phyloP scores from a whole-genome alignment of 2,797 vertebrate species.

The Chelmon rostratus region DNA sequence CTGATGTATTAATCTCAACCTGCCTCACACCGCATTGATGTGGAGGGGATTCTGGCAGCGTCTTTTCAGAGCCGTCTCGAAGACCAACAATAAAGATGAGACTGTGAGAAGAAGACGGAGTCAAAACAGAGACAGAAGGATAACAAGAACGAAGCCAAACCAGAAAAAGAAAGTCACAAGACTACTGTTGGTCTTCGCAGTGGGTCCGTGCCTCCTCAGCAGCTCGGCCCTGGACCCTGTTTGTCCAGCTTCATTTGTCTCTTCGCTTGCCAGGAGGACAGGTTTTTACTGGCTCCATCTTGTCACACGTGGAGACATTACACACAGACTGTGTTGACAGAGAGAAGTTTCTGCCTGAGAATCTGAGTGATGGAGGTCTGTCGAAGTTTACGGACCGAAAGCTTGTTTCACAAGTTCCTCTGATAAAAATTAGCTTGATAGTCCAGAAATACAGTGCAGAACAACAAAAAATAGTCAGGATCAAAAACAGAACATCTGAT shows the following conservation, averaged over 20 bases:
- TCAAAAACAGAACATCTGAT: too few relatives aligned
- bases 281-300: slow-evolving; percentile 70
- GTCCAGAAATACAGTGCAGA: background rate
- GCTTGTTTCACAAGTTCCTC: background rate
- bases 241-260: slow-evolving; percentile 73
- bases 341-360: slow-evolving; percentile 31
- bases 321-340: slow-evolving; percentile 52
- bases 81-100: slow-evolving; percentile 6
- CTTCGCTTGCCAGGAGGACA: slow-evolving; percentile 64
- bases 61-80: slow-evolving; percentile 7
- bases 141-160: slow-evolving; percentile 39
- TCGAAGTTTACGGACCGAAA: slow-evolving; percentile 4
- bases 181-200: slow-evolving; percentile 48
- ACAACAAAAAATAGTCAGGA: background rate
- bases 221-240: slow-evolving; percentile 55
- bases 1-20: slow-evolving; percentile 11
- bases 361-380: slow-evolving; percentile 8
- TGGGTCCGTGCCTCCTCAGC: slow-evolving; percentile 48
- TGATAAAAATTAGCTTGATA: background rate
- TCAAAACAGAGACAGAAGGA: slow-evolving; percentile 64
- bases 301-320: slow-evolving; percentile 41
- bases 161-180: slow-evolving; percentile 36
- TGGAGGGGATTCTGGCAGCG: background rate
- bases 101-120: slow-evolving; percentile 25
- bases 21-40: background rate